These are phyloP conservation scores for Eutrigla gurnardus DNA, from an alignment of 2,797 vertebrate genomes.

Conservation along the genomic window DNA sequence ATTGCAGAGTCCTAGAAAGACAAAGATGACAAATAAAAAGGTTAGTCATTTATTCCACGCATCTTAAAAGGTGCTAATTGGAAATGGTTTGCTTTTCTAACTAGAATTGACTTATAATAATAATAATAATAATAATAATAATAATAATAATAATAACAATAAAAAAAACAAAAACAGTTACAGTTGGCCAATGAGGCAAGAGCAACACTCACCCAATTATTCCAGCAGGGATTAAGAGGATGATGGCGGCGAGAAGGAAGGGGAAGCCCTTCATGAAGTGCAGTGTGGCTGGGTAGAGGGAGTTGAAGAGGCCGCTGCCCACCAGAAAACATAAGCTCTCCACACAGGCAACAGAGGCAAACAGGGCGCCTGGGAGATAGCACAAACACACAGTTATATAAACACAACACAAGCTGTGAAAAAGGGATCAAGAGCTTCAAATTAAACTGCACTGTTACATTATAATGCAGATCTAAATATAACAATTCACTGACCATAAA, in stretches of 20 bases:
- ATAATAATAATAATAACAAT: constrained; percentile 5
- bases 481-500: not conserved
- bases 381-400: constrained; percentile 1
- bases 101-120: not conserved
- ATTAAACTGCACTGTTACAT: not conserved
- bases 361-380: constrained; percentile 87
- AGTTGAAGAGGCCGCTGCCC: constrained; percentile 90
- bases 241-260: constrained; percentile 89
- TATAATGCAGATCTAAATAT: not conserved
- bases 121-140: no score
- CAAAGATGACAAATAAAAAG: not conserved
- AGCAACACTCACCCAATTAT: constrained; percentile 88
- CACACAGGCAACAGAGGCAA: constrained; percentile 92
- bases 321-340: constrained; percentile 88
- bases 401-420: constrained; percentile 1
- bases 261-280: constrained; percentile 94
- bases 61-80: not conserved
- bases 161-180: constrained; percentile 1
- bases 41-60: not conserved
- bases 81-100: not conserved
- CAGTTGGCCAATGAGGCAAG: not conserved
- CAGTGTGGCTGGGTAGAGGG: constrained; percentile 91
- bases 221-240: constrained; percentile 89
- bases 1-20: constrained; percentile 74
- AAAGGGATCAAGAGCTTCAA: constrained; percentile 17